Base-by-base conservation (phyloP, 2,888 invertebrate genomes). In the Caenorhabditis doughertyi region DNA sequence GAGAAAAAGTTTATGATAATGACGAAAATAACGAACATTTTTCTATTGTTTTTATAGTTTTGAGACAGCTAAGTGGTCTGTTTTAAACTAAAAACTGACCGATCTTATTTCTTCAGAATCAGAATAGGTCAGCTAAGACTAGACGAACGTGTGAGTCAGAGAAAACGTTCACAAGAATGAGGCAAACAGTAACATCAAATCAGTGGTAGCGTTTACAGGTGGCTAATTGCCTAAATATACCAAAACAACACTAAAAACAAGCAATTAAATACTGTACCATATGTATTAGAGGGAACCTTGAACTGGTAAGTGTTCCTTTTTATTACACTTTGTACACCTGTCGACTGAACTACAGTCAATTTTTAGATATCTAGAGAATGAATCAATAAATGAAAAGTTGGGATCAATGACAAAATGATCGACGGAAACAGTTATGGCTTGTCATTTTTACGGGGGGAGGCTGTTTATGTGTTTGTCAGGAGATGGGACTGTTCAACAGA, bases 381-480 rank as follows among this genome's bases (percentile, higher is more conserved):
- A n/a, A 16, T 42, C 42, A 11, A 7, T 7, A 42, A 42, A 42
- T 13, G 42, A 42, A 42, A 16, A 42, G 16, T 7, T 42, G 9
- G 32, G 42, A 13, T 13, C 3, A 16, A 42, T 13, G 42, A 42
- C 42, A 42, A 42, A 42, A 42, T 39, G 18, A 7, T 35, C 7
- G 25, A 18, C 23, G 16, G 27, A 53, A 51, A 72, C 72, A 62
- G 72, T 72, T 71, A 51, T 39, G 71, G 58, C 29, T 58, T 71
- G 58, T 60, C 60, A 60, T 32, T 71, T 71, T 49, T 44, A 71
- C 71, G 42, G 67, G n/a, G 29, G 25, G 18, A 64, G n/a, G 3
- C 7, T 0, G 51, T 23, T 7, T 42, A 1, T 49, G 39, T 27
- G 13, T 55, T 55, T 55, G 68, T 51, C 25, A 35, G 16, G 35